Base-by-base conservation (phyloP, 2,113 vertebrate species). In the Peromyscus leucopus region DNA sequence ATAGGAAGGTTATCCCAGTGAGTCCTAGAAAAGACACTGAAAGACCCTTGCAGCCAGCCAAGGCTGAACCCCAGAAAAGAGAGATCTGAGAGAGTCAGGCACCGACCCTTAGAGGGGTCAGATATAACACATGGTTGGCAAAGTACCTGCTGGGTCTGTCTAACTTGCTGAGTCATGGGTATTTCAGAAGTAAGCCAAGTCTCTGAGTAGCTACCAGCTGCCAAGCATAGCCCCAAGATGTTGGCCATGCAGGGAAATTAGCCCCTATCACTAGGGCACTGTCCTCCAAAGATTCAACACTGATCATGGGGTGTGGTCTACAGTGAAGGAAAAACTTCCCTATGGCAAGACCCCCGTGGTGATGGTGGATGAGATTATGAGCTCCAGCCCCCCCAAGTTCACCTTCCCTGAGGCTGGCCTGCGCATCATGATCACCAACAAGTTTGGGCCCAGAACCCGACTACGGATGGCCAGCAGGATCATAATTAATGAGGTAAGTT, bases 361-460 rank as follows among this genome's bases (percentile, higher is more conserved):
- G 97, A 99, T 99, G 99, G 99, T 99, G 98, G 99, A 99, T 83
- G 99, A 99, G 98, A 99, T 99, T 96, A 99, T 99, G 97, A 99
- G 99, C 96, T 99, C 99, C 98, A 99, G 99, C 90, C 99, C 99
- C 1, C 99, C 99, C 33, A 99, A 99, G 90, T 99, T 99, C 97
- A 99, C 98, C n/a, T 99, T 99, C 92, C 99, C 99, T 0, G 99
- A 99, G 96, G 99, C 99, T 0, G 99, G 99, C 24, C 98, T 99
- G 19, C 99, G 99, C 36, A 97, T 99, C 79, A 99, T 99, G 99
- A 99, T 99, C 97, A 99, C 99, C 36, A 99, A 99, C 94, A 99
- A 99, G 79, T 99, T 99, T 85, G 99, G 99, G 93, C 99, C 99
- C 82, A 99, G 99, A 97, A 99, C 99, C 51, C 99, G 99, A 0